Conservation (phyloP, 2,113 vertebrate genomes). For the Verasper variegatus region DNA sequence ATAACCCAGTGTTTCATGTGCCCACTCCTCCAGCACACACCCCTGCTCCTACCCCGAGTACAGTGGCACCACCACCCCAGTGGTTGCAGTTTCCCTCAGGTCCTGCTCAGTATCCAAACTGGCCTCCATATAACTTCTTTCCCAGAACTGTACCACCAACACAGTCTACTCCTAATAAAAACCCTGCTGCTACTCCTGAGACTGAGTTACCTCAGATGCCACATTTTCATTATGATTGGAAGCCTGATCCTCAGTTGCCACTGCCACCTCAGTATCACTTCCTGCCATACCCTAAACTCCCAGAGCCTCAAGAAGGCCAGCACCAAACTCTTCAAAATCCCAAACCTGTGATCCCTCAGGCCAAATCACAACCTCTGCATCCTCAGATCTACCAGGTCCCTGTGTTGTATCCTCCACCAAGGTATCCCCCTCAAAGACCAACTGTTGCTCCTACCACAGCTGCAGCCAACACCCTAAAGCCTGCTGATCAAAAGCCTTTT, state of each 20-base stretch:
- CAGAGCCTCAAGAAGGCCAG: background rate
- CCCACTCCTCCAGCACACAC: background rate
- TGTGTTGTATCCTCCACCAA: slow-evolving; percentile 19
- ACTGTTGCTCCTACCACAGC: slow-evolving; percentile 2
- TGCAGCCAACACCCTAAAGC: background rate
- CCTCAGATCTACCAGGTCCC: slow-evolving; percentile 28
- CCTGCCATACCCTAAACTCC: background rate
- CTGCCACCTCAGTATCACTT: slow-evolving; percentile 17
- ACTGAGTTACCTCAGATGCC: background rate
- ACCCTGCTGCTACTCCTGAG: background rate
- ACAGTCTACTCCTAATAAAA: background rate
- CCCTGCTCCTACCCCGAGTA: background rate
- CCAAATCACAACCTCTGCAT: slow-evolving; percentile 1
- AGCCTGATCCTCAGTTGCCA: slow-evolving; percentile 13
- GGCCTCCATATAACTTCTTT: slow-evolving; percentile 15
- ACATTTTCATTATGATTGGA: background rate
- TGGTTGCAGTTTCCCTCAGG: background rate
- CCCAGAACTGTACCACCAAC: slow-evolving; percentile 10
- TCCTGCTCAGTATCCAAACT: slow-evolving; percentile 25
- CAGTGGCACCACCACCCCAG: background rate
- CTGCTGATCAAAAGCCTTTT: slow-evolving; percentile 8
- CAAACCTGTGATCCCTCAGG: background rate
- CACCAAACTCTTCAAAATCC: background rate
- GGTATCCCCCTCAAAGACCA: background rate
- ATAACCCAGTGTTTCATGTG: background rate